Evolutionary conservation across 2,113 vertebrate genomes (phyloP).

Genomic region (Alethe castanea): DNA sequence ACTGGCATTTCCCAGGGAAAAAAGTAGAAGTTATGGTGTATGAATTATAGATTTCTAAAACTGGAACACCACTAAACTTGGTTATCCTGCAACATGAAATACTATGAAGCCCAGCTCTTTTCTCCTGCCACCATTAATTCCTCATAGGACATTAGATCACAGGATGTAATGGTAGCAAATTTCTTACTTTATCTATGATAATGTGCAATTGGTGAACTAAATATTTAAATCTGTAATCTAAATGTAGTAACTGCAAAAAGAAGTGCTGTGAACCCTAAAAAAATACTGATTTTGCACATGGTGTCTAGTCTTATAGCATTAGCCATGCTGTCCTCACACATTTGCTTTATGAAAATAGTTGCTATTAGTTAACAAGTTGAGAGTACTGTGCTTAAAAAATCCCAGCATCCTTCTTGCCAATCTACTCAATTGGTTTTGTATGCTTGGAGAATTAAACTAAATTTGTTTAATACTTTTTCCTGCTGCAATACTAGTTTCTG

Average conservation of each 20-base stretch:
- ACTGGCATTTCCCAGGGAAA: neutral
- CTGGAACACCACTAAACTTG: neutral
- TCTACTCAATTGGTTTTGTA: neutral
- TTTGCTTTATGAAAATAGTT: neutral
- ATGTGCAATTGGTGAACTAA: neutral
- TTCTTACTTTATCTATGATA: neutral
- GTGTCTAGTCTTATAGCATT: neutral
- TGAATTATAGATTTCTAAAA: neutral
- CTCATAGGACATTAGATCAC: neutral
- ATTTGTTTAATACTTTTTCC: neutral
- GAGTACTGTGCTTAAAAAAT: neutral
- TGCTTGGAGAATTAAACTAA: neutral
- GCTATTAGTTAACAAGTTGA: neutral
- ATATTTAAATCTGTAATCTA: neutral
- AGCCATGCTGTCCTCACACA: neutral
- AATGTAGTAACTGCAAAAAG: neutral
- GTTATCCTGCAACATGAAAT: neutral
- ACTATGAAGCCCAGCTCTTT: neutral
- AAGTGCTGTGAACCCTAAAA: neutral
- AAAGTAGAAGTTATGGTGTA: neutral
- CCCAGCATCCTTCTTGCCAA: neutral
- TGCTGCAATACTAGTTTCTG: neutral
- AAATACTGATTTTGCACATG: neutral
- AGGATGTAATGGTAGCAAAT: neutral
- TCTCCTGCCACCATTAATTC: neutral